A percentile compares a stretch with the other conserved stretches of the same genome.
Evolutionary conservation across 1,140 invertebrate genomes (phyloP).

Genomic region (Sarcophaga peregrina): DNA sequence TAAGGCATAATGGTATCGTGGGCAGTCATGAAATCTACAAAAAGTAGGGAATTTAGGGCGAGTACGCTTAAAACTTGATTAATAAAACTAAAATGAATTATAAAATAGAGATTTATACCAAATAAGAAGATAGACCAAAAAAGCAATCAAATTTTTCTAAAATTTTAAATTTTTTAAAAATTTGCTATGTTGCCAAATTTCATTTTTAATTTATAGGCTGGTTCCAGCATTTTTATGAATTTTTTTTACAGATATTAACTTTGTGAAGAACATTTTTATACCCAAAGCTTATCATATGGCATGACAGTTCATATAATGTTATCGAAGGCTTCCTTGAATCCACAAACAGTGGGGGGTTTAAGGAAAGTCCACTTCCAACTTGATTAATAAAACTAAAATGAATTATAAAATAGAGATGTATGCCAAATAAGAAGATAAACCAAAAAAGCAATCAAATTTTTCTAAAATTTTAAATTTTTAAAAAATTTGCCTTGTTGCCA

Average conservation of each 20-base stretch:
- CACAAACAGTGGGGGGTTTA: background rate
- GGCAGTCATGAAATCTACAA: background rate
- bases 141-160: too few relatives aligned
- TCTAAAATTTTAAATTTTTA: background rate
- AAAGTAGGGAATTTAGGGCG: background rate
- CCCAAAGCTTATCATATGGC: background rate
- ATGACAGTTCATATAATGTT: too few relatives aligned
- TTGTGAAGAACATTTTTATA: too few relatives aligned
- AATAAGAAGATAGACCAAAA: too few relatives aligned
- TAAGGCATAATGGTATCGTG: background rate
- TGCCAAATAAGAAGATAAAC: background rate
- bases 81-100: too few relatives aligned
- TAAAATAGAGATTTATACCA: too few relatives aligned
- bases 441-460: background rate
- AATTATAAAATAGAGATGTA: too few relatives aligned
- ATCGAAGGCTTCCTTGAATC: background rate
- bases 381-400: too few relatives aligned
- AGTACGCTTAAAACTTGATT: too few relatives aligned
- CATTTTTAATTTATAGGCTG: background rate
- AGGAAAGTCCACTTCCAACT: too few relatives aligned
- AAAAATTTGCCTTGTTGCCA: background rate
- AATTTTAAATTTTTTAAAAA: background rate
- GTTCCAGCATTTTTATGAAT: too few relatives aligned
- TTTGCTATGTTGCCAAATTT: conserved; percentile 13
- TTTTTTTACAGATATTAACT: too few relatives aligned